Conservation (phyloP, 1,140 invertebrate species). For the Drosophila saltans region DNA sequence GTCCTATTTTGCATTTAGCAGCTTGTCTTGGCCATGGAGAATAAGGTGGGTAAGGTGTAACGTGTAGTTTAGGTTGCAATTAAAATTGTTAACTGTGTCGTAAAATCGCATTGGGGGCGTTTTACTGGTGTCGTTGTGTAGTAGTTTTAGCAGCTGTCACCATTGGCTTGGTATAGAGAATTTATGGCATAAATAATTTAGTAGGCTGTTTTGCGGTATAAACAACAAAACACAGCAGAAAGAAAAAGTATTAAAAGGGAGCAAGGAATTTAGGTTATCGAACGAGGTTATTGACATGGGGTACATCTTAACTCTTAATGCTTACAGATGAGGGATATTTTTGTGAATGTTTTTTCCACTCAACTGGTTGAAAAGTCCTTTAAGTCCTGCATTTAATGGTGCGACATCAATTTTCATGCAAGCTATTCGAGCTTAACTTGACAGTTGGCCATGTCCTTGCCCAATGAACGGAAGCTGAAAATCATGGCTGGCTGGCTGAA, state of each 20-base stretch:
- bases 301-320: constrained; percentile 28
- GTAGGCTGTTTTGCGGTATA: constrained; percentile 46
- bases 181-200: constrained; percentile 65
- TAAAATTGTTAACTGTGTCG: constrained; percentile 70
- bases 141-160: constrained; percentile 31
- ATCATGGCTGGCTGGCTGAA: constrained; percentile 37
- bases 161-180: constrained; percentile 15
- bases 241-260: constrained; percentile 11
- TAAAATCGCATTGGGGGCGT: constrained; percentile 64
- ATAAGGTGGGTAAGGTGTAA: background rate
- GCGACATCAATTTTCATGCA: constrained; percentile 56
- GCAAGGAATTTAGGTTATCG: constrained; percentile 39
- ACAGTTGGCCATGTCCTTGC: constrained; percentile 42
- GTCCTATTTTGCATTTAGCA: constrained; percentile 53
- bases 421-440: constrained; percentile 51
- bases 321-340: background rate
- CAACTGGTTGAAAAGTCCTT: constrained; percentile 35
- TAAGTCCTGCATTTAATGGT: constrained; percentile 64
- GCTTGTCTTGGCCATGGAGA: constrained; percentile 24
- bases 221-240: constrained; percentile 42
- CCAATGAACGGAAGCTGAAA: constrained; percentile 54
- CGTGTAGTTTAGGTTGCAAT: constrained; percentile 59
- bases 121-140: constrained; percentile 16
- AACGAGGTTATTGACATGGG: constrained; percentile 66
- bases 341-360: background rate